phyloP scores from a whole-genome alignment of 2,888 invertebrate genomes.

The Pammene aurita region DNA sequence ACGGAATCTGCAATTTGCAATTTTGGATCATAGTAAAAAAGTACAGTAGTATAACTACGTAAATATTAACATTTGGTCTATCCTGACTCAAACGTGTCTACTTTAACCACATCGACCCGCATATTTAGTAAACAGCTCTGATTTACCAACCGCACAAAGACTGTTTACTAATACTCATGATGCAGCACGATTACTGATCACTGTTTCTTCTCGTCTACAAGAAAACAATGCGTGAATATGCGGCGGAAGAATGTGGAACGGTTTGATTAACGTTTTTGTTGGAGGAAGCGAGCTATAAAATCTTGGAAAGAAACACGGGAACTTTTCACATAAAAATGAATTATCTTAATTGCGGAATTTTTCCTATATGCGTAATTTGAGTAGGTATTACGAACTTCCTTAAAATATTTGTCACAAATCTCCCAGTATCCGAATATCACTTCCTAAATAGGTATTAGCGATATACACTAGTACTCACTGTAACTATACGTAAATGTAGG shows the following conservation, averaged over 20 bases:
- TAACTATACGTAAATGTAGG: too few relatives aligned
- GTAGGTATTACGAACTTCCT: neutral
- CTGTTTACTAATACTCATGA: constrained; percentile 35
- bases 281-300: constrained; percentile 11
- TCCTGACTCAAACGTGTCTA: constrained; percentile 3
- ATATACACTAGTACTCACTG: too few relatives aligned
- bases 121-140: constrained; percentile 27
- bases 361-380: neutral
- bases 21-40: too few relatives aligned
- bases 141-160: constrained; percentile 28
- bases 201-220: constrained; percentile 30
- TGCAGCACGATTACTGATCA: constrained; percentile 37
- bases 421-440: too few relatives aligned
- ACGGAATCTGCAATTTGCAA: too few relatives aligned
- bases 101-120: neutral
- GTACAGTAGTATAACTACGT: neutral
- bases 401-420: too few relatives aligned
- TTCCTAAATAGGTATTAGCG: too few relatives aligned
- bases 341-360: neutral
- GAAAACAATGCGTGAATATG: constrained; percentile 36
- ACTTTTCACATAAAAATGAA: constrained; percentile 10
- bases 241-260: constrained; percentile 23
- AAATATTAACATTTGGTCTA: neutral
- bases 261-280: constrained; percentile 19
- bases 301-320: constrained; percentile 7